A percentile compares a stretch with the other conserved stretches of the same genome.
Evolutionary conservation across 2,797 vertebrate genomes (phyloP).

Genomic region (Gephyroberyx darwinii): DNA sequence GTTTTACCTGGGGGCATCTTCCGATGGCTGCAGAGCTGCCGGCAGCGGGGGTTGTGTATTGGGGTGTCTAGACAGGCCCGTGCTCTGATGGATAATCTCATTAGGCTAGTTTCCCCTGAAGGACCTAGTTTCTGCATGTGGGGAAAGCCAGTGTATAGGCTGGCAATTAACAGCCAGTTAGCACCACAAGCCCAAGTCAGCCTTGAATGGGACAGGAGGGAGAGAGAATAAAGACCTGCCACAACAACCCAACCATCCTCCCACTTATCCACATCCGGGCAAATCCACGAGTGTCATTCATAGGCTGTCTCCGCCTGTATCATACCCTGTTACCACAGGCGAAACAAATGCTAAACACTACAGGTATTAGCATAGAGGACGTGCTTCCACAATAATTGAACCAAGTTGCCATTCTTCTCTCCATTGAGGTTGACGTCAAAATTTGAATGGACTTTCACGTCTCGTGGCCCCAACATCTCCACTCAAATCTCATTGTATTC

Average conservation of each 20-base stretch:
- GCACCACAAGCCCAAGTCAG: conserved; percentile 73
- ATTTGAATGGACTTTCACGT: conserved; percentile 62
- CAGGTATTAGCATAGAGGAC: conserved; percentile 49
- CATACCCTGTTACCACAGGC: conserved; percentile 19
- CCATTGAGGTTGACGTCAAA: conserved; percentile 11
- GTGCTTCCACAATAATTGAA: conserved; percentile 9
- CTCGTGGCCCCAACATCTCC: conserved; percentile 54
- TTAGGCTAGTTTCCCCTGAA: conserved; percentile 81
- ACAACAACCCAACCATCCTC: conserved; percentile 37
- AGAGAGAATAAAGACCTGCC: conserved; percentile 54
- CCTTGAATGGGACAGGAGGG: conserved; percentile 65
- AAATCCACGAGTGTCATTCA: conserved; percentile 46
- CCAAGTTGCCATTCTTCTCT: conserved; percentile 16
- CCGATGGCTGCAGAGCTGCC: conserved; percentile 18
- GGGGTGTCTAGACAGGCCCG: conserved; percentile 82
- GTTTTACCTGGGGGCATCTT: conserved; percentile 71
- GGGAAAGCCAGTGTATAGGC: conserved; percentile 66
- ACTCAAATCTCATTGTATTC: conserved; percentile 53
- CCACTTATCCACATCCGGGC: conserved; percentile 42
- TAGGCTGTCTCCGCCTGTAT: conserved; percentile 22
- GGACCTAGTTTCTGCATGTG: conserved; percentile 75
- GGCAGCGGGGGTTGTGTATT: conserved; percentile 79
- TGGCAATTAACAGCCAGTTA: conserved; percentile 82
- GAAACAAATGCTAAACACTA: conserved; percentile 49
- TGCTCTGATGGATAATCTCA: conserved; percentile 83